Evolutionary conservation across 2,797 vertebrate species (phyloP).

Genomic region (Cossypha niveicapilla): DNA sequence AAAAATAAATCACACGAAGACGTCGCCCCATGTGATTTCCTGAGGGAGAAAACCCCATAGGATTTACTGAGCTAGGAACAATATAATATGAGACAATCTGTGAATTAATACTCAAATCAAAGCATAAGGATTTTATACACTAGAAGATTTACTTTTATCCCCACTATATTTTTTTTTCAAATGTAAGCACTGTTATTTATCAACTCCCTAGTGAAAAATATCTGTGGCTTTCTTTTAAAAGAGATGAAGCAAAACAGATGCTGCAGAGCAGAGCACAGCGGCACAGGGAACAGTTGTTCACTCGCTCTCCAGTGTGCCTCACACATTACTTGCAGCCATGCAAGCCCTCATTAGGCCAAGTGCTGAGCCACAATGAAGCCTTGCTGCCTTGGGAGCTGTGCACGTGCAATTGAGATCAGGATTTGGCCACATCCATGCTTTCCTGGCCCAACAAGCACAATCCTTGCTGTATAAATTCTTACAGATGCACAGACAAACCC

Average conservation of each 20-base stretch:
- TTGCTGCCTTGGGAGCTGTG: background rate
- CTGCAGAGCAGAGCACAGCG: background rate
- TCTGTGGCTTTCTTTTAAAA: constrained; percentile 13
- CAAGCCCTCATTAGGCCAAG: background rate
- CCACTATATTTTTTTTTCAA: accelerated
- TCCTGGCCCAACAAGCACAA: background rate
- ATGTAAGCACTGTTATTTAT: background rate
- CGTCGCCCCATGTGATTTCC: background rate
- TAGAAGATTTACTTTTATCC: background rate
- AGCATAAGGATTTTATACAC: background rate
- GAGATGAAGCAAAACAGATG: constrained; percentile 59
- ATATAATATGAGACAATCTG: constrained; percentile 17
- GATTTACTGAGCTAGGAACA: background rate
- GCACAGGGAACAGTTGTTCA: background rate
- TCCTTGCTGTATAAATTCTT: background rate
- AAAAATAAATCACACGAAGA: constrained; percentile 39
- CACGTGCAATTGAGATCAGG: constrained; percentile 35
- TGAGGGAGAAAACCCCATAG: background rate
- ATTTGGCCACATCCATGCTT: background rate
- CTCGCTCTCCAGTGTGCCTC: background rate
- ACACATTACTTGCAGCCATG: background rate
- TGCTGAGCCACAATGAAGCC: background rate
- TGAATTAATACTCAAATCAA: constrained; percentile 27
- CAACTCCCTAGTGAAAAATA: constrained; percentile 26
- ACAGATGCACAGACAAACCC: background rate